These are phyloP conservation scores for Apocrypta bakeri DNA, from an alignment of 1,140 invertebrate genomes.

Conservation along the genomic window DNA sequence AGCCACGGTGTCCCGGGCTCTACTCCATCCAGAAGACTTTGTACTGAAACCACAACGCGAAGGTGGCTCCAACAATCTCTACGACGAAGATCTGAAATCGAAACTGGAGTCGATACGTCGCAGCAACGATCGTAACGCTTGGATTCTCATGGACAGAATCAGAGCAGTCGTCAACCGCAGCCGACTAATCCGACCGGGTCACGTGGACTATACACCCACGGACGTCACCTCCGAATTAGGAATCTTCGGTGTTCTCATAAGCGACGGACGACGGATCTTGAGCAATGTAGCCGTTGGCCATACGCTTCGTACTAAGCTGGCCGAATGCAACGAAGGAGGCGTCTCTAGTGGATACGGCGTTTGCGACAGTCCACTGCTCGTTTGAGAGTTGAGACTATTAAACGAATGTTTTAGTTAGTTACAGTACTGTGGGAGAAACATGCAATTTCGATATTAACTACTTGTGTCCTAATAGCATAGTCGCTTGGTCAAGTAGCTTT, in stretches of 20 bases:
- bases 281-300: constrained; percentile 89
- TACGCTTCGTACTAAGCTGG: constrained; percentile 93
- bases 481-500: too few relatives aligned
- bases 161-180: constrained; percentile 83
- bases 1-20: constrained; percentile 84
- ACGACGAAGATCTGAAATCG: constrained; percentile 85
- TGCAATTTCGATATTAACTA: too few relatives aligned
- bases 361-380: constrained; percentile 83
- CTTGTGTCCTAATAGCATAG: too few relatives aligned
- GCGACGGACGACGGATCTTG: constrained; percentile 81
- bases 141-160: constrained; percentile 97
- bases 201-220: constrained; percentile 54
- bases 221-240: constrained; percentile 88
- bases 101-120: constrained; percentile 79
- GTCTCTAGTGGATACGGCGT: constrained; percentile 91
- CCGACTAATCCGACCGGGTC: constrained; percentile 85
- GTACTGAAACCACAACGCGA: constrained; percentile 98
- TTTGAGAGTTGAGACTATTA: background rate
- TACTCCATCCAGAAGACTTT: constrained; percentile 86
- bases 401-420: too few relatives aligned
- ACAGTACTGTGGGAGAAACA: too few relatives aligned
- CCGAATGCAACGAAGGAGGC: constrained; percentile 91
- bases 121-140: constrained; percentile 84
- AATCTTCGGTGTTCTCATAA: constrained; percentile 93
- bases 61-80: constrained; percentile 96